Percentiles rank a stretch among this genome's conserved stretches.
These are phyloP conservation scores for Bovichtus diacanthus DNA, from an alignment of 2,797 vertebrate genomes.

Conservation along the genomic window DNA sequence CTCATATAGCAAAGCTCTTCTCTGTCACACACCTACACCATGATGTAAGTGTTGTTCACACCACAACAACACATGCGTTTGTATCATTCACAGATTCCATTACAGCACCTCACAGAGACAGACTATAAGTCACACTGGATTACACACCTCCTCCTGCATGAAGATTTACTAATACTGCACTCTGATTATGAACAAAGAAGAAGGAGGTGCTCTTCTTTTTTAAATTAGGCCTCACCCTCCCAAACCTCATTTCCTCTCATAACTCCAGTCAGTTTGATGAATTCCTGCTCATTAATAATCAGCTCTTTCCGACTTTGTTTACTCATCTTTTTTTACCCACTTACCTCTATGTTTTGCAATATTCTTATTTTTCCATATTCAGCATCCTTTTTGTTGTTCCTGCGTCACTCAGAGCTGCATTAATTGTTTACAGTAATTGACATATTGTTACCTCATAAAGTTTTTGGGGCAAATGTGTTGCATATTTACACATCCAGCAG, in stretches of 20 bases:
- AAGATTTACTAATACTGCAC: slow-evolving; percentile 35
- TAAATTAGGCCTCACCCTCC: slow-evolving; percentile 13
- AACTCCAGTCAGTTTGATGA: neutral
- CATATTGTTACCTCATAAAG: neutral
- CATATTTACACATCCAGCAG: neutral
- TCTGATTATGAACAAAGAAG: slow-evolving; percentile 27
- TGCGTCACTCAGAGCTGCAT: neutral
- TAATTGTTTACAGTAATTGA: neutral
- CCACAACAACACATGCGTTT: slow-evolving; percentile 67
- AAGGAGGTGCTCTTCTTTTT: slow-evolving; percentile 24
- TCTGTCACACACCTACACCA: slow-evolving; percentile 72
- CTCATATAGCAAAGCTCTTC: slow-evolving; percentile 44
- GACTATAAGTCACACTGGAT: slow-evolving; percentile 57
- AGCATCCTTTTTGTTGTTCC: neutral
- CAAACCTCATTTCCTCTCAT: slow-evolving; percentile 14
- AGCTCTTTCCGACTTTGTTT: neutral
- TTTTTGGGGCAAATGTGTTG: neutral
- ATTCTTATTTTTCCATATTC: neutral
- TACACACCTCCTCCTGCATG: slow-evolving; percentile 40
- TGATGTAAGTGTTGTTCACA: slow-evolving; percentile 79
- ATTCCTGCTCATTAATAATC: neutral
- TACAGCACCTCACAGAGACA: slow-evolving; percentile 49
- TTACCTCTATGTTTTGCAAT: neutral
- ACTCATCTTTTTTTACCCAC: neutral
- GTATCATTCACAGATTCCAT: slow-evolving; percentile 70